Conservation (phyloP, 1,140 invertebrate species). For the Drosophila grimshawi region DNA sequence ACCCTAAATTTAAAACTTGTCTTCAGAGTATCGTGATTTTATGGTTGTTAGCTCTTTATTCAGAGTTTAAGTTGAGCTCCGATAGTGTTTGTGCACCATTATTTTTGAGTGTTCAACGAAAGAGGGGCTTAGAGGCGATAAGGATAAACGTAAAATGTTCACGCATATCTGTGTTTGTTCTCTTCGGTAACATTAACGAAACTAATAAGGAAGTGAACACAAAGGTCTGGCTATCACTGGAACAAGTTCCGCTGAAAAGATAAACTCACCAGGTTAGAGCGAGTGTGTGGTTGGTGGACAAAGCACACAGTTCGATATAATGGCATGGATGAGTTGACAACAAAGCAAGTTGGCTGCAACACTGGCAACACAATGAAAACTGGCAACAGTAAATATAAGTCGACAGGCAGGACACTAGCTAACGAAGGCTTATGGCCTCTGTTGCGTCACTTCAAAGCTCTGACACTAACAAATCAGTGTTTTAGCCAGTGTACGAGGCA, state of each 20-base stretch:
- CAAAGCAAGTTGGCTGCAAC: conserved; percentile 28
- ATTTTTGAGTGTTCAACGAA: conserved; percentile 37
- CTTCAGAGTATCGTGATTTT: conserved; percentile 1
- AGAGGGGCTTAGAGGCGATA: conserved; percentile 14
- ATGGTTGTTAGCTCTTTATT: conserved; percentile 19
- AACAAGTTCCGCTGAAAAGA: conserved; percentile 20
- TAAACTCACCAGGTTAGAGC: neutral
- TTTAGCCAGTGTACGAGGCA: neutral
- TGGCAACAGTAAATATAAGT: conserved; percentile 40
- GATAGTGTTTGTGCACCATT: conserved; percentile 60
- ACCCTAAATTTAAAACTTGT: conserved; percentile 16
- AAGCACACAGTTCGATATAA: conserved; percentile 63
- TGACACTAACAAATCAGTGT: conserved; percentile 18
- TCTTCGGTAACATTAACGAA: conserved; percentile 4
- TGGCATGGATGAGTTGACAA: conserved; percentile 32
- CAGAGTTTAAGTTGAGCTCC: conserved; percentile 10
- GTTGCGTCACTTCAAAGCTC: conserved; percentile 43
- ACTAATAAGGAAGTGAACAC: conserved; percentile 17
- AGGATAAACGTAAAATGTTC: conserved; percentile 15
- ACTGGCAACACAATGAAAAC: conserved; percentile 43
- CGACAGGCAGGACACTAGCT: conserved; percentile 49
- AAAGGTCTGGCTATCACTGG: conserved; percentile 18
- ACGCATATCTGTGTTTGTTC: conserved; percentile 17
- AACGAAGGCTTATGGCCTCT: conserved; percentile 60
- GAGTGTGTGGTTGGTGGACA: conserved; percentile 9